phyloP scores from a whole-genome alignment of 2,888 invertebrate genomes.

The Rhagonycha lutea region DNA sequence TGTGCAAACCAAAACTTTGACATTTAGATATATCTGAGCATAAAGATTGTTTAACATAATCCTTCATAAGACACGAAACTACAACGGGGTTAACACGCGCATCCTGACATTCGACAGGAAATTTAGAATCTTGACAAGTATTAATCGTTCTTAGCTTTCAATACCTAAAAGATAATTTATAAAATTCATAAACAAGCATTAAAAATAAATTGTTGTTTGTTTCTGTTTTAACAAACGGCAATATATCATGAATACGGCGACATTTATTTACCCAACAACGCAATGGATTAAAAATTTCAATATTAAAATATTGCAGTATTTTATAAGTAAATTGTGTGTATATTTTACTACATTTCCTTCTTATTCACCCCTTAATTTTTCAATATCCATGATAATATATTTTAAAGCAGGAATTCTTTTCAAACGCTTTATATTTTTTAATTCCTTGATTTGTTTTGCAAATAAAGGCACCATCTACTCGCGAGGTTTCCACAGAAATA shows the following conservation, averaged over 20 bases:
- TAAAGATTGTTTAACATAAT: conserved; percentile 24
- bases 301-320: background rate
- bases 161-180: background rate
- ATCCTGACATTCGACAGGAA: conserved; percentile 11
- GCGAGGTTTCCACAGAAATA: background rate
- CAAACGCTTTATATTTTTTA: too few relatives aligned
- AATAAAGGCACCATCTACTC: too few relatives aligned
- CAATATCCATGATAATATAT: too few relatives aligned
- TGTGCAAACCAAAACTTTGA: conserved; percentile 28
- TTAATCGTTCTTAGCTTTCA: conserved; percentile 10
- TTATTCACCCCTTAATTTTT: too few relatives aligned
- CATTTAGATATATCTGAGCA: conserved; percentile 23
- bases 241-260: background rate
- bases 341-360: too few relatives aligned
- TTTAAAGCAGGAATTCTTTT: too few relatives aligned
- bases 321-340: too few relatives aligned
- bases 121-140: conserved; percentile 8
- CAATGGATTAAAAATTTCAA: background rate
- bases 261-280: background rate
- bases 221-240: background rate
- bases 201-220: background rate
- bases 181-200: background rate
- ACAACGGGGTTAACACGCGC: conserved; percentile 10
- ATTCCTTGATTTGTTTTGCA: too few relatives aligned
- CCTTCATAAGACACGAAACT: conserved; percentile 22